A percentile compares a stretch with the other conserved stretches of the same genome.
phyloP scores from a whole-genome alignment of 2,888 invertebrate species.

The Ceratothoa steindachneri region DNA sequence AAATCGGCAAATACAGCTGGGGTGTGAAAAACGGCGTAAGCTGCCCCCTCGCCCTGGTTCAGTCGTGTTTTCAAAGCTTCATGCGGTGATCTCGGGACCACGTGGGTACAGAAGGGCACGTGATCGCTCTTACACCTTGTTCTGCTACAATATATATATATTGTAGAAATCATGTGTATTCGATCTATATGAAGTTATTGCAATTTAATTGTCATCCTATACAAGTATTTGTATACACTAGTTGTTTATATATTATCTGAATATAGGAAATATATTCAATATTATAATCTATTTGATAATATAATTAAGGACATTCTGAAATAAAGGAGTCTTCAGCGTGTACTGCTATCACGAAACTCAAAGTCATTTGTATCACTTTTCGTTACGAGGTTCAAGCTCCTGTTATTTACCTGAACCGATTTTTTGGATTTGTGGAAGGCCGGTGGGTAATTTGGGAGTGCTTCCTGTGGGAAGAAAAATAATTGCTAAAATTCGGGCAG shows the following conservation, averaged over 20 bases:
- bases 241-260: neutral
- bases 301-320: neutral
- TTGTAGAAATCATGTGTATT: neutral
- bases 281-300: neutral
- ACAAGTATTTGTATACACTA: neutral
- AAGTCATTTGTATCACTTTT: slow-evolving; percentile 30
- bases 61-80: no score
- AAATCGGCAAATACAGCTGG: no score
- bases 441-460: slow-evolving; percentile 64
- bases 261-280: neutral
- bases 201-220: neutral
- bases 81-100: no score
- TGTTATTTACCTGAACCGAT: slow-evolving; percentile 43
- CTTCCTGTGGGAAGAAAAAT: no score
- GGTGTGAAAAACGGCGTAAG: no score
- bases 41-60: no score
- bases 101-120: no score
- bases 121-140: no score
- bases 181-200: neutral
- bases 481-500: no score
- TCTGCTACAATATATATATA: slow-evolving; percentile 19
- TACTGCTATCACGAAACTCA: slow-evolving; percentile 35
- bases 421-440: slow-evolving; percentile 64
- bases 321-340: neutral
- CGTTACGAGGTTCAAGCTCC: slow-evolving; percentile 35